Conservation (phyloP, 1,140 invertebrate species). For the Atta texana region DNA sequence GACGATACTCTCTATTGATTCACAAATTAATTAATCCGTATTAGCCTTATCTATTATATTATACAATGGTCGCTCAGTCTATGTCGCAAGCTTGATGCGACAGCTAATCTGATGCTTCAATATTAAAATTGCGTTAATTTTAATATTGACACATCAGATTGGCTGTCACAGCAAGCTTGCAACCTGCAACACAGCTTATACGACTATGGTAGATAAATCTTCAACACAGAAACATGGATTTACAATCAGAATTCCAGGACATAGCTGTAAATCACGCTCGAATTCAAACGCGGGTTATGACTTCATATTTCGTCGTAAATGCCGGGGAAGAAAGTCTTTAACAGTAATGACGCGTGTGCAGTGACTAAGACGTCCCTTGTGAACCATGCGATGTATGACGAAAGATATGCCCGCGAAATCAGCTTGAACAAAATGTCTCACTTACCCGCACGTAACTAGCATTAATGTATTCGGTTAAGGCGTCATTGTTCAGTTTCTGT, state of each 20-base stretch:
- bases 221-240: background rate
- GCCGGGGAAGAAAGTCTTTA: background rate
- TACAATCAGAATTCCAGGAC: background rate
- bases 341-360: background rate
- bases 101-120: too few species aligned
- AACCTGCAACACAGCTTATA: too few species aligned
- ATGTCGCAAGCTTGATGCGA: too few species aligned
- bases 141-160: too few species aligned
- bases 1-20: background rate
- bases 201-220: too few species aligned
- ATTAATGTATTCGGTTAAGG: conserved; percentile 96
- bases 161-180: too few species aligned
- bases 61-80: too few species aligned
- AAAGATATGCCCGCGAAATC: background rate
- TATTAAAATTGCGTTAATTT: too few species aligned
- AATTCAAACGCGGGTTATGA: background rate
- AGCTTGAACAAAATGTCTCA: conserved; percentile 29
- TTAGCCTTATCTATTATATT: background rate
- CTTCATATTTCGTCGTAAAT: conserved; percentile 5
- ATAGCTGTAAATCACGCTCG: background rate
- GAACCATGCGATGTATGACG: background rate
- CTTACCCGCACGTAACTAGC: conserved; percentile 94
- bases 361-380: background rate
- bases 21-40: conserved; percentile 3
- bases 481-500: conserved; percentile 89